Conservation (phyloP, 1,140 invertebrate genomes). For the Cotesia typhae region DNA sequence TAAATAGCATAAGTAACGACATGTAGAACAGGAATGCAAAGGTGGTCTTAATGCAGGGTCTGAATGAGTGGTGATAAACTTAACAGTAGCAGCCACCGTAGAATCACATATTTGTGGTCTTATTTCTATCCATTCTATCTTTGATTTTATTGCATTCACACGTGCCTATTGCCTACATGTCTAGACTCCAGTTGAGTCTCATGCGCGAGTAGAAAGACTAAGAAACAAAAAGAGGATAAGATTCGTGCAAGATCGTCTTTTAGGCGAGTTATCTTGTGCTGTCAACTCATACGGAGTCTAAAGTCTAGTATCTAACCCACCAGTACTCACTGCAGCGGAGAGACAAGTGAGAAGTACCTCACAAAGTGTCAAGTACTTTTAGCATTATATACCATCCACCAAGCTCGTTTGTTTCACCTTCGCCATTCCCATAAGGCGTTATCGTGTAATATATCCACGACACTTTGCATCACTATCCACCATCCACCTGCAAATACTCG, state of each 20-base stretch:
- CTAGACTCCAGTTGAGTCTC: no score
- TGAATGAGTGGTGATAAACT: not conserved
- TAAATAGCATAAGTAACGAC: no score
- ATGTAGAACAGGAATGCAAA: not conserved
- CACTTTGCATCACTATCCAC: conserved; percentile 1
- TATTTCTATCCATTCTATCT: not conserved
- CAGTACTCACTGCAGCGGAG: conserved; percentile 13
- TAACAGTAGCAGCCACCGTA: conserved; percentile 1
- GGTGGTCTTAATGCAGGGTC: not conserved
- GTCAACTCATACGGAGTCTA: no score
- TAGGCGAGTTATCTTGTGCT: no score
- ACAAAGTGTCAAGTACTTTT: conserved; percentile 6
- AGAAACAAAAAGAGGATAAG: no score
- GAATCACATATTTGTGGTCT: conserved; percentile 7
- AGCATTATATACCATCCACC: no score
- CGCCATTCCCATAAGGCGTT: conserved; percentile 38
- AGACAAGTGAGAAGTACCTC: conserved; percentile 42
- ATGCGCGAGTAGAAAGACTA: no score
- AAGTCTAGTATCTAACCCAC: not conserved
- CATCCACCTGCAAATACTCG: no score
- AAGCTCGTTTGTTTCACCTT: conserved; percentile 42
- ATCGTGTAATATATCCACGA: conserved; percentile 30
- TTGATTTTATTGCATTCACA: not conserved
- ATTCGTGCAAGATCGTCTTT: no score
- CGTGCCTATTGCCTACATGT: no score